These are phyloP conservation scores for Pseudachorutes palmiensis DNA, from an alignment of 1,140 invertebrate species.

Conservation along the genomic window DNA sequence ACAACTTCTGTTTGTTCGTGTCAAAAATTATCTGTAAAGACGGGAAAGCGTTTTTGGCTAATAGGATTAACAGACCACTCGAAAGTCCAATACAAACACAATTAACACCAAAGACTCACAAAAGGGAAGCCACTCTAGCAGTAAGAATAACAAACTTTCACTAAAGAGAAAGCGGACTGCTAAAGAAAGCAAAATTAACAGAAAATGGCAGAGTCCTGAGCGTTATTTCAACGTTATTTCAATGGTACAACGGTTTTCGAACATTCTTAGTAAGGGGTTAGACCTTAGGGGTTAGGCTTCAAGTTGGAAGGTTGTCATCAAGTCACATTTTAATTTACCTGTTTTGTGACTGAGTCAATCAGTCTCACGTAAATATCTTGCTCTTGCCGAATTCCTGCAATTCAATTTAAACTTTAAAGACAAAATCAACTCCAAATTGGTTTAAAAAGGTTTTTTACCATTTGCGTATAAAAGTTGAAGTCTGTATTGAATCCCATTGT, in stretches of 20 bases:
- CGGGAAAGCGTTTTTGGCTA: background rate
- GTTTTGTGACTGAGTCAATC: constrained; percentile 97
- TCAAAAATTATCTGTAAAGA: background rate
- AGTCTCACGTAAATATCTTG: constrained; percentile 96
- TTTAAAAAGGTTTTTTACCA: constrained; percentile 58
- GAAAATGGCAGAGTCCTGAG: background rate
- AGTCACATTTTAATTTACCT: constrained; percentile 62
- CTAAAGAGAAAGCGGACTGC: background rate
- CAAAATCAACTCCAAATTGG: background rate
- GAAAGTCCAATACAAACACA: background rate
- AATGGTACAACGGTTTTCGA: too few species aligned
- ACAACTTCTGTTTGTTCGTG: background rate
- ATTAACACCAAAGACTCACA: background rate
- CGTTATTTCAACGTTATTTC: background rate
- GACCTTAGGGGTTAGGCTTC: too few species aligned
- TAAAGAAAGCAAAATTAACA: background rate
- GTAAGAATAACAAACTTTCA: background rate
- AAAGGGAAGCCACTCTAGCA: background rate
- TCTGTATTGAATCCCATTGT: constrained; percentile 98
- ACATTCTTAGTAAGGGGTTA: too few species aligned
- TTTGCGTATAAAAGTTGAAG: constrained; percentile 91
- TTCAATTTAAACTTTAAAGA: too few species aligned
- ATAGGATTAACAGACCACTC: background rate
- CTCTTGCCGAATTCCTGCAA: constrained; percentile 86
- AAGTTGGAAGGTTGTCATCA: too few species aligned